Base-by-base conservation (phyloP, 1,140 invertebrate species). In the Panulirus ornatus region DNA sequence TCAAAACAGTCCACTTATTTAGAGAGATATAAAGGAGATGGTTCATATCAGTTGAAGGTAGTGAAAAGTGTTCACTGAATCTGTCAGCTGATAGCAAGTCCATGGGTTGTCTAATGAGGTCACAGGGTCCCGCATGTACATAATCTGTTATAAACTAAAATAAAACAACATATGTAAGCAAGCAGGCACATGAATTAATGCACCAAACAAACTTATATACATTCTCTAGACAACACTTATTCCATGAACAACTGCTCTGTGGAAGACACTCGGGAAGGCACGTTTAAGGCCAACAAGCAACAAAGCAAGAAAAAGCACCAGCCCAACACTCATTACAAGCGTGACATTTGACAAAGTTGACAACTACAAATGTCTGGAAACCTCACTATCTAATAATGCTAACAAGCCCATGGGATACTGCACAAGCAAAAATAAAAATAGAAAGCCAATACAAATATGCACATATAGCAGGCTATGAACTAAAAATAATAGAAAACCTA, bases 111-210 rank as follows among this genome's bases (percentile, higher is more conserved):
- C 76, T 38, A 44, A 84, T 63, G 58, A 84, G 42, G 81, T 63
- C 63, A 63, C 81, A 84, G 51, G 81, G 81, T 84, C 81, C 81
- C 58, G 34, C 81, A 84, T 70, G 81, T 84, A 84, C 81, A 84
- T 84, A 84, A 84, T 84, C 54, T 42, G 81, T 58, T 84, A 63
- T 27, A 47, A 84, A 84, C 81, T 63, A 84, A n/a, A 84, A 63
- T 27, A 63, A 42, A 58, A 83, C 16, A 84, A 66, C 58, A 30
- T 27, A 30, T 66, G 16, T 66, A 66, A 66, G 58, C 58, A 66
- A 66, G 58, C 58, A 66, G 58, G 58, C 58, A 66, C 58, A 66
- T 66, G 6, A 66, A 66, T 8, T 30, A 30, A 66, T 66, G 58
- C 58, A 27, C 58, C 58, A 66, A 27, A 66, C 22, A 66, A 66